These are phyloP conservation scores for Leptodactylus fallax DNA, from an alignment of 2,797 vertebrate species.

Conservation along the genomic window DNA sequence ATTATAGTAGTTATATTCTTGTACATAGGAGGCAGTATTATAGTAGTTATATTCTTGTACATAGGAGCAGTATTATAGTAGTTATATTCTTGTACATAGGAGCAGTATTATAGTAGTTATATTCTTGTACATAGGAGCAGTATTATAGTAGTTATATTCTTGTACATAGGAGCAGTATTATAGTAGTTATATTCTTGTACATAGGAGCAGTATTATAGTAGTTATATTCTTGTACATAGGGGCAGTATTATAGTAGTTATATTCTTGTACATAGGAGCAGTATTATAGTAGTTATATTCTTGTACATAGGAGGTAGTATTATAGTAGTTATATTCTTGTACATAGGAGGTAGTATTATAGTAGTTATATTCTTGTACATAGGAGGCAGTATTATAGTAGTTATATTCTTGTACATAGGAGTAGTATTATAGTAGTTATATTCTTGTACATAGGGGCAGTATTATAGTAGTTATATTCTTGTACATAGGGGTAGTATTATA, in stretches of 20 bases:
- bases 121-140: conserved; percentile 1
- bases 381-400: conserved; percentile 4
- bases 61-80: conserved; percentile 1
- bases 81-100: conserved; percentile 3
- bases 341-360: background rate
- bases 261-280: background rate
- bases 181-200: too few relatives aligned
- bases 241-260: conserved; percentile 1
- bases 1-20: conserved; percentile 6
- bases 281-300: conserved; percentile 18
- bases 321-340: conserved; percentile 5
- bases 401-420: conserved; percentile 3
- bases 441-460: conserved; percentile 5
- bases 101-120: conserved; percentile 1
- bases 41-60: conserved; percentile 3
- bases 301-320: background rate
- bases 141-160: conserved; percentile 2
- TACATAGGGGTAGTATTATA: background rate
- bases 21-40: background rate
- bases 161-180: too few relatives aligned
- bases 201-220: too few relatives aligned
- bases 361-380: background rate
- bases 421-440: conserved; percentile 19
- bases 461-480: conserved; percentile 2
- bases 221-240: too few relatives aligned